These are phyloP conservation scores for Zalophus californianus DNA, from an alignment of 2,797 vertebrate species.

Conservation along the genomic window DNA sequence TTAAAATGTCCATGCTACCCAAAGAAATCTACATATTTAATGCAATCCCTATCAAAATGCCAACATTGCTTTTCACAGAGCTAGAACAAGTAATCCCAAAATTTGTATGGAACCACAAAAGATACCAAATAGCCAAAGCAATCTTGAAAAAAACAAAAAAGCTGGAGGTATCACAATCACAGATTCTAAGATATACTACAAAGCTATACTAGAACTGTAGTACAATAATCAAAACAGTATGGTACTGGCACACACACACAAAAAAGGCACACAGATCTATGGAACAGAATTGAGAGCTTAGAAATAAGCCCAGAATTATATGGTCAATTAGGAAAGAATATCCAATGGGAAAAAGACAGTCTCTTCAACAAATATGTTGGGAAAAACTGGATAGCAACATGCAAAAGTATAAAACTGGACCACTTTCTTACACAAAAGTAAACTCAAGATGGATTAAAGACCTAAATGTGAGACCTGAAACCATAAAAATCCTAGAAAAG, in stretches of 20 bases:
- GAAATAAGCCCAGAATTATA: background rate
- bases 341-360: background rate
- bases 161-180: background rate
- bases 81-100: background rate
- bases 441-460: background rate
- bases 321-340: background rate
- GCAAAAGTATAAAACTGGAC: background rate
- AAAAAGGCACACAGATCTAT: background rate
- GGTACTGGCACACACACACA: background rate
- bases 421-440: background rate
- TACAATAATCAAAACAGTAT: background rate
- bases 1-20: background rate
- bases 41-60: background rate
- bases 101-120: background rate
- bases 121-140: background rate
- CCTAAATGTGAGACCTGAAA: background rate
- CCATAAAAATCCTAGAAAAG: background rate
- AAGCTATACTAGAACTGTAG: background rate
- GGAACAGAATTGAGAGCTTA: background rate
- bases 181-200: background rate
- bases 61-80: background rate
- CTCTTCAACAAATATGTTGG: background rate
- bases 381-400: background rate
- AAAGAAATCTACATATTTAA: background rate
- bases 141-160: background rate